Evolutionary conservation across 2,113 vertebrate genomes (phyloP), one percentile per base, ranked within the genome.

Genomic region (Pavo muticus): DNA sequence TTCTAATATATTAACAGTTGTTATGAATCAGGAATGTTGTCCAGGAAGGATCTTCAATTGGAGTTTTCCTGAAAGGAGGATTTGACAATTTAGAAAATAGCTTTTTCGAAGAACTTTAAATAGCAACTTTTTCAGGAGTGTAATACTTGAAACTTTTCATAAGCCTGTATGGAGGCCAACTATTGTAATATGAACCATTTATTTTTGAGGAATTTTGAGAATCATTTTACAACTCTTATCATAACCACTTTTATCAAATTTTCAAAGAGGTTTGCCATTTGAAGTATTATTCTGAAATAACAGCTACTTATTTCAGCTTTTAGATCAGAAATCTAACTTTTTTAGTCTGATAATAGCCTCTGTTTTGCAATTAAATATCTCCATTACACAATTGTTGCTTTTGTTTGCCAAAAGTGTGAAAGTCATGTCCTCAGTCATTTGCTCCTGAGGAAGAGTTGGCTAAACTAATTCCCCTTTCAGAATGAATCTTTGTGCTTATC

Each of bases 381-480:
- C 47, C 7, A 1, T 71, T 91, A 50, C 0, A 1, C 84, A 48
- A 71, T n/a, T 44, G 68, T n/a, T 35, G 54, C 18, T 73, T 83
- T 74, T 89, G 42, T 70, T 95, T 84, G 27, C 27, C 45, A 6
- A 80, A 69, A 40, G 24, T 35, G 80, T 80, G 69, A 91, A 95
- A 94, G 81, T 90, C 9, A 1, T 48, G 11, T 60, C 45, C 17
- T 85, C 37, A 19, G 73, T 80, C 50, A 29, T 90, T 92, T 95
- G 29, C 20, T 91, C 24, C 48, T 68, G 59, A 16, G 48, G 68
- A 95, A 84, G 12, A 80, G 18, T 30, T 57, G 75, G 24, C 57
- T 90, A 75, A 85, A 90, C 35, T 61, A 88, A 94, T 91, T 95
- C 82, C 60, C 60, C 23, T 77, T 95, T 90, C 61, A 90, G 82